These are phyloP conservation scores for Frankliniella fusca DNA, from an alignment of 2,888 invertebrate genomes.

Conservation along the genomic window DNA sequence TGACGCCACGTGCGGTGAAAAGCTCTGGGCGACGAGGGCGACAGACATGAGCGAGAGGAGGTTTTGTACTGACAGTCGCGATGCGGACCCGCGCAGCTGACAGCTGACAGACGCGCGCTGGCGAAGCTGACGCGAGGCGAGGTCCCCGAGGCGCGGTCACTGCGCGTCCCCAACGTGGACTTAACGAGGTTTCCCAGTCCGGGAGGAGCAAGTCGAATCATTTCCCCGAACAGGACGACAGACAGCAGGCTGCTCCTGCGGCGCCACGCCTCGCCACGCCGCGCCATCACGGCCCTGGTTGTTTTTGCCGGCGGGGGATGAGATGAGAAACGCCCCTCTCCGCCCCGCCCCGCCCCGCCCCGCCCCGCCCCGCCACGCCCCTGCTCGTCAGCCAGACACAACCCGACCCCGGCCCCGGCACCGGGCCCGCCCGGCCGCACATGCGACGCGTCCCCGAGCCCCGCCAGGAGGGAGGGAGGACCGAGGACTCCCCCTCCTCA, in stretches of 20 bases:
- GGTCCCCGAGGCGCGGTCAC: background rate
- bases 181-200: conserved; percentile 14
- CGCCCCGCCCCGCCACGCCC: background rate
- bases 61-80: too few relatives aligned
- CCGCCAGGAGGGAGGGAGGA: background rate
- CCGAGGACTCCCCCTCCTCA: background rate
- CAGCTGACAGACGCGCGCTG: too few relatives aligned
- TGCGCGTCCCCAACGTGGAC: background rate
- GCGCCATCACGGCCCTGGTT: background rate
- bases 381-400: background rate
- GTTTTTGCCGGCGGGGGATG: background rate
- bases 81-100: too few relatives aligned
- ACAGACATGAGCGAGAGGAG: too few relatives aligned
- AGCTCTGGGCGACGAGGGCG: too few relatives aligned
- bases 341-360: background rate
- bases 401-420: background rate
- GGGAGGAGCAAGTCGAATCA: background rate
- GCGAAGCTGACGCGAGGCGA: background rate
- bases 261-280: background rate
- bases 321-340: background rate
- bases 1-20: too few relatives aligned
- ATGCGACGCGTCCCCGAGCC: background rate
- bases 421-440: background rate
- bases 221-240: background rate
- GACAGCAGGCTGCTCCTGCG: background rate